phyloP scores from a whole-genome alignment of 2,888 invertebrate genomes.

The Lissonota sp. region DNA sequence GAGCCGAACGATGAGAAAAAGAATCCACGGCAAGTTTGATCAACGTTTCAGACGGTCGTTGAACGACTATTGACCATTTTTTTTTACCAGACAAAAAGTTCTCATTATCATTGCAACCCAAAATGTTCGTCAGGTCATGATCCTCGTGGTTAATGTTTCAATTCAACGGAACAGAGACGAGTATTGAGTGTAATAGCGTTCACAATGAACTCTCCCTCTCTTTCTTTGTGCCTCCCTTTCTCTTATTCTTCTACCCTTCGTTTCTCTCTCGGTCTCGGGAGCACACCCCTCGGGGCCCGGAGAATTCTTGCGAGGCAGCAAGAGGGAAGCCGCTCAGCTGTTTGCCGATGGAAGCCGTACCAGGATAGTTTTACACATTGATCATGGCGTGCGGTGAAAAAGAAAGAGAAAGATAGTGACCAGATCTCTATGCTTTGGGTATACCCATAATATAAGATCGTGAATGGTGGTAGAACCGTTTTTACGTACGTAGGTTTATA shows the following conservation, averaged over 20 bases:
- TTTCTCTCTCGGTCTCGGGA: slow-evolving; percentile 52
- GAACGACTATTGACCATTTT: background rate
- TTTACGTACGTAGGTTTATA: background rate
- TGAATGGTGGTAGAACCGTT: background rate
- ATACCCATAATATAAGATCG: background rate
- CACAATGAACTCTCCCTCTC: slow-evolving; percentile 16
- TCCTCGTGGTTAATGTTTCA: background rate
- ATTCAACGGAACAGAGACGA: background rate
- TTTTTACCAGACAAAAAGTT: background rate
- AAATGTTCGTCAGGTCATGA: slow-evolving; percentile 6
- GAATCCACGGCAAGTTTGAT: too few relatives aligned
- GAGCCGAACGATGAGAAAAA: too few relatives aligned
- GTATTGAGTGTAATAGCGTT: slow-evolving; percentile 5
- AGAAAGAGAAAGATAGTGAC: slow-evolving; percentile 31
- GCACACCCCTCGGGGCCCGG: slow-evolving; percentile 67
- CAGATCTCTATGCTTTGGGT: slow-evolving; percentile 22
- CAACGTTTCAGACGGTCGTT: background rate
- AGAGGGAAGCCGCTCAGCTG: slow-evolving; percentile 78
- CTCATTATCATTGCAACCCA: background rate
- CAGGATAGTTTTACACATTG: slow-evolving; percentile 66
- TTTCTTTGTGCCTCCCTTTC: slow-evolving; percentile 5
- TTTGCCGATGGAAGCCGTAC: slow-evolving; percentile 80
- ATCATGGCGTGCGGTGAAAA: slow-evolving; percentile 54
- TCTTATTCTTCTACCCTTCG: slow-evolving; percentile 46
- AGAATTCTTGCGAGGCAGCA: slow-evolving; percentile 69